Conservation (phyloP, 2,113 vertebrate genomes). For the Ophiodon elongatus region DNA sequence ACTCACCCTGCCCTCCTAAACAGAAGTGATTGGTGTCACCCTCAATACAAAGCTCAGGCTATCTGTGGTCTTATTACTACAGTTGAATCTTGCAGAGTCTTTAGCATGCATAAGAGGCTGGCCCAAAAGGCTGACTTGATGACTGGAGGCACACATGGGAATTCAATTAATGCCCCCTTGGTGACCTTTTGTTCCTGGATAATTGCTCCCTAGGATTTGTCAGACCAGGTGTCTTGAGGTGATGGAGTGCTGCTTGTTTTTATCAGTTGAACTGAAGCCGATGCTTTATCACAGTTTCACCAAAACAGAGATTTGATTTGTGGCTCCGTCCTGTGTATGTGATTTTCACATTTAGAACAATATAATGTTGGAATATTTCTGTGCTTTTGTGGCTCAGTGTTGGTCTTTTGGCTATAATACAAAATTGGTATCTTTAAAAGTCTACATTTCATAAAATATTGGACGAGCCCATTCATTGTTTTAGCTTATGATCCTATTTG, state of each 20-base stretch:
- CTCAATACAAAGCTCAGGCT: slow-evolving; percentile 40
- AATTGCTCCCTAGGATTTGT: slow-evolving; percentile 86
- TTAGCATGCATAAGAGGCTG: slow-evolving; percentile 67
- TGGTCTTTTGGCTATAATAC: slow-evolving; percentile 11
- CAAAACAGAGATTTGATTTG: slow-evolving; percentile 44
- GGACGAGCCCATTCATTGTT: slow-evolving; percentile 16
- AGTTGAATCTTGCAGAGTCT: slow-evolving; percentile 64
- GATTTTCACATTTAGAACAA: slow-evolving; percentile 27
- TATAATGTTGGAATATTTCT: slow-evolving; percentile 15
- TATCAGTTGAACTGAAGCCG: slow-evolving; percentile 27
- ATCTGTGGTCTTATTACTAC: slow-evolving; percentile 69
- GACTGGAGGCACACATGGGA: slow-evolving; percentile 86
- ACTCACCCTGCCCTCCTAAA: slow-evolving; percentile 30
- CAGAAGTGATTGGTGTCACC: slow-evolving; percentile 62
- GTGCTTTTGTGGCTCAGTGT: neutral
- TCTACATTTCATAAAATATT: slow-evolving; percentile 1
- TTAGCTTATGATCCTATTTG: slow-evolving; percentile 28
- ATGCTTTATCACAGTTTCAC: slow-evolving; percentile 51
- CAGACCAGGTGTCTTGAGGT: slow-evolving; percentile 67
- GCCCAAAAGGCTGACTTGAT: slow-evolving; percentile 78
- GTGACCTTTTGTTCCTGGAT: slow-evolving; percentile 87
- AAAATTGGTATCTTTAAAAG: slow-evolving; percentile 24
- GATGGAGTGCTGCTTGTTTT: slow-evolving; percentile 57
- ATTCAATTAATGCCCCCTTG: slow-evolving; percentile 88
- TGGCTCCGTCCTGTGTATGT: slow-evolving; percentile 2